Conservation (phyloP, 1,140 invertebrate species). For the Samia ricini region DNA sequence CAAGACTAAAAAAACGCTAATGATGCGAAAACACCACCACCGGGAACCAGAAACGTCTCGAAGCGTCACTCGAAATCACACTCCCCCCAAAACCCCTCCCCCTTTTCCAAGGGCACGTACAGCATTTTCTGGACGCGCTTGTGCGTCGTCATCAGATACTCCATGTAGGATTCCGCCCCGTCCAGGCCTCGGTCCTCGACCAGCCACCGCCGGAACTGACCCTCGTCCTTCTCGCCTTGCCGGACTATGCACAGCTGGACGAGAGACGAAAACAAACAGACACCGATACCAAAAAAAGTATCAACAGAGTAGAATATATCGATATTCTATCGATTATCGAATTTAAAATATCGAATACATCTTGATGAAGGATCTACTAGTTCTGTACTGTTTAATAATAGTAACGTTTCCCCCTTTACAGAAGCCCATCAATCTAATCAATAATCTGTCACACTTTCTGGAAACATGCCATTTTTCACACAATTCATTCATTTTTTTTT, state of each 20-base stretch:
- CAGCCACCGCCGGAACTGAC: conserved; percentile 39
- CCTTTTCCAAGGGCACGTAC: conserved; percentile 27
- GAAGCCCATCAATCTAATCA: too few relatives aligned
- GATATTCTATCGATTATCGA: too few relatives aligned
- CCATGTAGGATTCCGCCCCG: conserved; percentile 47
- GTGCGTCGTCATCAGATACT: conserved; percentile 54
- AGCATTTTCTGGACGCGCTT: conserved; percentile 54
- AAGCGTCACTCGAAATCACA: background rate
- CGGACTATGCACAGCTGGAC: conserved; percentile 42
- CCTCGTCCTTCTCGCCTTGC: conserved; percentile 38
- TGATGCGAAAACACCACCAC: background rate
- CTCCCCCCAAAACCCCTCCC: background rate
- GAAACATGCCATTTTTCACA: too few relatives aligned
- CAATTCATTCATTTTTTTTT: too few relatives aligned
- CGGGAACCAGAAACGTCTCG: background rate
- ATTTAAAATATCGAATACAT: too few relatives aligned
- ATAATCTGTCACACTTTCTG: too few relatives aligned
- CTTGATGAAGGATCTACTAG: too few relatives aligned
- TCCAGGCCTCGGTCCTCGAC: conserved; percentile 50
- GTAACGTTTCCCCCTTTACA: too few relatives aligned
- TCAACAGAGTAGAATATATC: too few relatives aligned
- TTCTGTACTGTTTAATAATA: too few relatives aligned
- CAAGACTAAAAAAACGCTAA: too few relatives aligned
- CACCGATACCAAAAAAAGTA: background rate
- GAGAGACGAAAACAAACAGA: background rate